Evolutionary conservation across 1,140 invertebrate species (phyloP).

Genomic region (Brachionus manjavacas): DNA sequence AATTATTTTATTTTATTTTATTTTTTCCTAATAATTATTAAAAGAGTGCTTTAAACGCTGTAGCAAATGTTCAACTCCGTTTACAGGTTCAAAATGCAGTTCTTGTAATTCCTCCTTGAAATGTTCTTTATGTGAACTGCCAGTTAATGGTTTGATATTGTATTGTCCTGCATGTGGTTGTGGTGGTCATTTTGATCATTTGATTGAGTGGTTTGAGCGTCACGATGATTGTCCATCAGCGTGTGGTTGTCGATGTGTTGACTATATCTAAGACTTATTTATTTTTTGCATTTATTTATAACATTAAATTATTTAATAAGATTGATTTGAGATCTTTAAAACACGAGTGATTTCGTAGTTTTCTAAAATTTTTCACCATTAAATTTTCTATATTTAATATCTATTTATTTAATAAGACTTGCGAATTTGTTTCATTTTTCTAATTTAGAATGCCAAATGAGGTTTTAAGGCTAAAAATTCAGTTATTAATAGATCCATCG

Average conservation of each 20-base stretch:
- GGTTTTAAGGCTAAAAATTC: neutral
- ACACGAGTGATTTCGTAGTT: constrained; percentile 30
- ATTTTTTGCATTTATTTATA: neutral
- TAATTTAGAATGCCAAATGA: neutral
- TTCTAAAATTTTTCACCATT: neutral
- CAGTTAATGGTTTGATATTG: constrained; percentile 29
- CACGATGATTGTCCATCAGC: constrained; percentile 35
- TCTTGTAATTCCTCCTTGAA: neutral
- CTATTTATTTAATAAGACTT: too few species aligned
- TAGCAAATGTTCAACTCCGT: neutral
- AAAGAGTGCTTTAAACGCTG: constrained; percentile 19
- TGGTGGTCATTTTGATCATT: constrained; percentile 31
- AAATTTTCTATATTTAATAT: too few species aligned
- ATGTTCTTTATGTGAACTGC: constrained; percentile 35
- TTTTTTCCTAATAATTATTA: neutral
- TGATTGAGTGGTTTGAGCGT: constrained; percentile 13
- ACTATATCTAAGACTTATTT: constrained; percentile 12
- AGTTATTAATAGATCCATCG: neutral
- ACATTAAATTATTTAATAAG: neutral
- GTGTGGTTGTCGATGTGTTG: constrained; percentile 30
- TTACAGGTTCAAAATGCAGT: neutral
- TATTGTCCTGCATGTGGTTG: constrained; percentile 27
- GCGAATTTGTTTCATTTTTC: neutral
- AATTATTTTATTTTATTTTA: neutral
- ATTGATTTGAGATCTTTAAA: neutral